Evolutionary conservation across 2,888 invertebrate species (phyloP).

Genomic region (Protophormia terraenovae): DNA sequence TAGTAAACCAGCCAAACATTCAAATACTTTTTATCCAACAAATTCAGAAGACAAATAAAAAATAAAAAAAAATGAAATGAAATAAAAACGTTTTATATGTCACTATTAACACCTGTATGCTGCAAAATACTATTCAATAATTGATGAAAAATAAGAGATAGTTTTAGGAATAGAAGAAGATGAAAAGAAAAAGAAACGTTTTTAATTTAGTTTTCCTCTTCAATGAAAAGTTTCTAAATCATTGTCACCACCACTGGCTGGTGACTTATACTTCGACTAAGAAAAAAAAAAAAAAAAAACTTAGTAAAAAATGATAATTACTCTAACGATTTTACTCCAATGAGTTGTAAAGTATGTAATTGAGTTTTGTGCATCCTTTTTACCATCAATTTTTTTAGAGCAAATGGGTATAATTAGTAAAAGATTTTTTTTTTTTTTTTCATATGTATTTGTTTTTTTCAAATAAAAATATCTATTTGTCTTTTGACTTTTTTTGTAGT

Average conservation of each 20-base stretch:
- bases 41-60: background rate
- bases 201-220: slow-evolving; percentile 55
- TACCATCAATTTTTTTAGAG: background rate
- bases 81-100: slow-evolving; percentile 12
- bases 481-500: background rate
- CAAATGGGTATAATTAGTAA: slow-evolving; percentile 28
- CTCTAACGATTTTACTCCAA: slow-evolving; percentile 43
- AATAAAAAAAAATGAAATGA: background rate
- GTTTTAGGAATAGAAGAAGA: background rate
- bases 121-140: slow-evolving; percentile 32
- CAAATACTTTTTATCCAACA: slow-evolving; percentile 5
- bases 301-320: slow-evolving; percentile 48
- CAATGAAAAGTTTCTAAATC: slow-evolving; percentile 47
- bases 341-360: slow-evolving; percentile 46
- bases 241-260: background rate
- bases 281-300: background rate
- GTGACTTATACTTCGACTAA: no score
- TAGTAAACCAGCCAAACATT: slow-evolving; percentile 12
- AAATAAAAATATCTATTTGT: background rate
- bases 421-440: background rate
- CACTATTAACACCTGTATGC: slow-evolving; percentile 56
- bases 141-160: slow-evolving; percentile 30
- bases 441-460: background rate
- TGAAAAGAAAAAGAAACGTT: background rate
- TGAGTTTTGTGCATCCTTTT: slow-evolving; percentile 35